These are phyloP conservation scores for Himalopsyche tibetana DNA, from an alignment of 2,888 invertebrate genomes.

Conservation along the genomic window DNA sequence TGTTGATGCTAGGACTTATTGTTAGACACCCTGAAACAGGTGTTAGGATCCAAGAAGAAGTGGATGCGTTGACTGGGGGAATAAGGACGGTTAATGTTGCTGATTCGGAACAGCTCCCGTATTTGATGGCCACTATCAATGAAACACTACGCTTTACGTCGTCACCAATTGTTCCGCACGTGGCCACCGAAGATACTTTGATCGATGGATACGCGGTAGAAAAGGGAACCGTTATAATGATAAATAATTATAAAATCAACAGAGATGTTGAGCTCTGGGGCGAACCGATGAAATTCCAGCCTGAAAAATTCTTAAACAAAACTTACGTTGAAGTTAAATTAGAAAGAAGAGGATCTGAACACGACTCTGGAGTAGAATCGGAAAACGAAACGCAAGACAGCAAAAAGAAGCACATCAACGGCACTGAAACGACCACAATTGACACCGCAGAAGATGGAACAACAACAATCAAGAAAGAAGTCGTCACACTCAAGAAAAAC, in stretches of 20 bases:
- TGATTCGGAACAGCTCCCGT: slow-evolving; percentile 84
- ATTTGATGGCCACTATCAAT: slow-evolving; percentile 87
- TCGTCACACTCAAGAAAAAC: slow-evolving; percentile 74
- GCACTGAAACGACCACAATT: slow-evolving; percentile 38
- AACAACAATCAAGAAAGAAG: slow-evolving; percentile 71
- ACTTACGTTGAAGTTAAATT: slow-evolving; percentile 68
- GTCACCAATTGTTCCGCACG: slow-evolving; percentile 94
- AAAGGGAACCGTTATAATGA: slow-evolving; percentile 88
- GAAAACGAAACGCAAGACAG: slow-evolving; percentile 70
- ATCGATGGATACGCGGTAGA: slow-evolving; percentile 84
- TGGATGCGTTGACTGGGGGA: slow-evolving; percentile 79
- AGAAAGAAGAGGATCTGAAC: slow-evolving; percentile 72
- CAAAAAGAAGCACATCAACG: slow-evolving; percentile 43
- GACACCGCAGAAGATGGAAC: slow-evolving; percentile 67
- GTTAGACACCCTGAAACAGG: slow-evolving; percentile 82
- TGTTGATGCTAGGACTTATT: slow-evolving; percentile 84
- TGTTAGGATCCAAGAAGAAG: slow-evolving; percentile 82
- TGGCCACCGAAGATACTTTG: slow-evolving; percentile 85
- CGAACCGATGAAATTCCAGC: slow-evolving; percentile 83
- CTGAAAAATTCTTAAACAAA: slow-evolving; percentile 83
- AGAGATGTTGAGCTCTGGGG: slow-evolving; percentile 85
- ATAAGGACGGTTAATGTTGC: slow-evolving; percentile 79
- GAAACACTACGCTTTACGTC: slow-evolving; percentile 88
- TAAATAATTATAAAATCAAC: slow-evolving; percentile 90
- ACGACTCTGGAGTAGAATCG: slow-evolving; percentile 78